phyloP scores from a whole-genome alignment of 2,113 vertebrate genomes.

The human (Homo sapiens) region DNA sequence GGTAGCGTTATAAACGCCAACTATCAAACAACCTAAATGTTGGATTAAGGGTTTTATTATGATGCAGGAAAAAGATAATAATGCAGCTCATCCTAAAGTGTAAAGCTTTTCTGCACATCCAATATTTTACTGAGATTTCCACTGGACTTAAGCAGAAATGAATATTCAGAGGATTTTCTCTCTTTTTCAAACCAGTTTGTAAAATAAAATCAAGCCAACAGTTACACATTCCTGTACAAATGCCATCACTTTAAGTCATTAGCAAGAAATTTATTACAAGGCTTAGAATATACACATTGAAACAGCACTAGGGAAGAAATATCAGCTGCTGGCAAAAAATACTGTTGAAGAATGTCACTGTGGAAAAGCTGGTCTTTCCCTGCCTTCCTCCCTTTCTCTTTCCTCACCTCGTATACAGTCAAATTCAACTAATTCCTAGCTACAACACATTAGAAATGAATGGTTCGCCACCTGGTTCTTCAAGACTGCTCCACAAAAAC shows the following conservation, averaged over 20 bases:
- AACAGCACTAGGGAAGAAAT: neutral
- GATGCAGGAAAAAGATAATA: neutral
- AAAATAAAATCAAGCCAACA: neutral
- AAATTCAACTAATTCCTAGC: neutral
- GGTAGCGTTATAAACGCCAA: neutral
- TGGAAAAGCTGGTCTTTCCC: neutral
- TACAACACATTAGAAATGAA: neutral
- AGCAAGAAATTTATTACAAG: neutral
- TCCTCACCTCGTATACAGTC: neutral
- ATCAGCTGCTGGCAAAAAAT: neutral
- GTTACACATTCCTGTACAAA: neutral
- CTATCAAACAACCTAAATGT: neutral
- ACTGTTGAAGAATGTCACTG: neutral
- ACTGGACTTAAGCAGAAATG: neutral
- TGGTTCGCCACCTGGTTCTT: neutral
- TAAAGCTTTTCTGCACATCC: neutral
- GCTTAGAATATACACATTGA: neutral
- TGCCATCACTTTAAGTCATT: neutral
- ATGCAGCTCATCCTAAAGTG: neutral
- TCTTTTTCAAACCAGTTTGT: neutral
- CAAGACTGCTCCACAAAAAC: neutral
- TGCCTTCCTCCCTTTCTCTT: too few relatives aligned
- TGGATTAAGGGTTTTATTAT: neutral
- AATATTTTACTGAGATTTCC: neutral
- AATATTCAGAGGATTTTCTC: neutral